Base-by-base conservation (phyloP, 1,140 invertebrate genomes). In the Tetraneura akinire region DNA sequence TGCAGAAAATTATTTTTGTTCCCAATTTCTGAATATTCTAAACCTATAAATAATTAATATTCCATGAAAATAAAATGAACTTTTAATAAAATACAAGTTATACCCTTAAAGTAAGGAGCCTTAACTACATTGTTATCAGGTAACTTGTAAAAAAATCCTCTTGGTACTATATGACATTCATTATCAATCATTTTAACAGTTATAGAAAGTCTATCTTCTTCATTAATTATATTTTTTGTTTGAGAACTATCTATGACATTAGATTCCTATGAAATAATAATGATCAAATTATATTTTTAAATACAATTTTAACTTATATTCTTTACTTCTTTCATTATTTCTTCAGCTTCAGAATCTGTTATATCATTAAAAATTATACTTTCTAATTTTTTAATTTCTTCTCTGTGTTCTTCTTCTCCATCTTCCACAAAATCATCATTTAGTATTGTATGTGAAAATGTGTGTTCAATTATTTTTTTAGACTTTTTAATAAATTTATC, bases 101-200 rank as follows among this genome's bases (percentile, higher is more conserved):
- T 55, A 78, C 74, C 74, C 10, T 78, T 78, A n/a, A 60, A 78
- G 8, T 78, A 78, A 4, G 74, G 74, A 18, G 74, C 74, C 42
- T 78, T 78, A 10, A 29, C 23, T 62, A 78, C 13, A 3, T 29
- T 62, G 13, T 37, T 55, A n/a, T 78, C 3, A 3, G 74, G 53
- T 3, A 62, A 51, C 26, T 62, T 78, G 55, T 78, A 78, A 9
- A 62, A 47, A 51, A 16, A 78, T 11, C 74, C 74, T 6, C 74
- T n/a, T 23, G 74, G 74, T 0, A 78, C 74, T 60, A 78, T 60
- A 10, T 78, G 74, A 57, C 37, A 5, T 60, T 78, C 74, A 14
- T 78, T 62, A 2, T 78, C 74, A n/a, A 78, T 78, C 74, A 78
- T 78, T 55, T 57, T 26, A 11, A 78, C 21, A 3, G 21, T 78